Evolutionary conservation across 2,797 vertebrate species (phyloP), one percentile per base, ranked within the genome.

Genomic region (Mormyrops attenuatus): DNA sequence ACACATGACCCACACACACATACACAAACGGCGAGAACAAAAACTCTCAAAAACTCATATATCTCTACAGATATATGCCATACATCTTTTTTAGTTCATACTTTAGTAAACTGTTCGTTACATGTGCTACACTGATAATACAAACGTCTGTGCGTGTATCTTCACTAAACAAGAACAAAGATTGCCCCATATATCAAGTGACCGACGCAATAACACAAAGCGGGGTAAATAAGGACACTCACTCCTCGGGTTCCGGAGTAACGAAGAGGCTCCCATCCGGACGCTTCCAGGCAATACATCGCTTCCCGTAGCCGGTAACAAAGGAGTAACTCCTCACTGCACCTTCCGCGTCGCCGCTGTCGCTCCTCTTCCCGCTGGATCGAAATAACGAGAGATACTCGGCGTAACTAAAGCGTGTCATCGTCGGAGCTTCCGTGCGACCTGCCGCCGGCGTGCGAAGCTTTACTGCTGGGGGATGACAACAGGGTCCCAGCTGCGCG

Each of bases 341-440:
- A 57, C 88, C 90, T 34, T 90, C 90, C 20, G 84, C 90, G 88
- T 89, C 80, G 84, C 55, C 88, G 63, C 60, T 66, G 47, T 90
- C 91, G 49, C 89, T 86, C 90, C 92, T 95, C 17, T 90, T 91
- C 92, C 95, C 94, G 38, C 95, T 95, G 53, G 96, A 95, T 87
- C 97, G 97, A 93, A 99, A 99, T 90, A 98, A 96, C 60, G 97
- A 97, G 91, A 99, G 96, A 92, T 99, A 99, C 91, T 98, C 97
- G 0, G 97, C 95, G 89, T 99, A 99, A 91, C 96, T 96, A 95
- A 99, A 99, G 93, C 96, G 96, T 89, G 96, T 98, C 98, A 99
- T 99, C 90, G 15, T 92, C 22, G 49, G 84, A 52, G 84, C 84
- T 49, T 52, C 5, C 9, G 60, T 85, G 7, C 44, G 82, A 77